Base-by-base conservation (phyloP, 2,797 vertebrate genomes). In the Gallinago stenura region DNA sequence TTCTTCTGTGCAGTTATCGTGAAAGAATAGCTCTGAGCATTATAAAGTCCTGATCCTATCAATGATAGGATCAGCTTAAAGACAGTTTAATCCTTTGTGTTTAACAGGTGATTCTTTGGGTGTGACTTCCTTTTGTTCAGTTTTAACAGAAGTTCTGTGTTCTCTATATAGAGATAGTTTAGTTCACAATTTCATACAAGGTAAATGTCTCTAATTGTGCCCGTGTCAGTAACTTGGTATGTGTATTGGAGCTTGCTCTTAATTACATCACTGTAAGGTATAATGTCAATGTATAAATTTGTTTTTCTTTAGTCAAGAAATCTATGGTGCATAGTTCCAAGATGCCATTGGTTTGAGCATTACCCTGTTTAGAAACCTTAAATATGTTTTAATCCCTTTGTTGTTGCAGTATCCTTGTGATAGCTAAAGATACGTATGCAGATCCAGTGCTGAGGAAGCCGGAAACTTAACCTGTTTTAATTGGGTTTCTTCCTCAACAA, bases 391-490 rank as follows among this genome's bases (percentile, higher is more conserved):
- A 54, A 61, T 76, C 7, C 20, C 12, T 75, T 37, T 69, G 33
- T 76, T 84, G 15, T 54, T 62, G 57, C 4, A 8, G 6, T 89
- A 9, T 84, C 48, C 28, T 71, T 82, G 30, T 33, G 62, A 70
- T 48, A 70, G 54, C 43, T 70, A 3, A 87, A 87, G 62, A 46
- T 82, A 15, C 13, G 4, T 48, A 43, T 64, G 62, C 31, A 85
- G 73, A 89, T 89, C 12, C 8, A 57, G 54, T 82, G 58, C 46
- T 89, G 48, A 91, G 87, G 92, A 82, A 89, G 45, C 95, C 16
- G 39, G 95, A 90, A 96, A 95, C 66, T 66, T 93, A 93, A 65
- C 62, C 66, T 86, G 81, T 84, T 93, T 82, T 92, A 87, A 88
- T 94, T 97, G 65, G 28, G 53, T 85, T 97, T 94, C 83, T 83